Evolutionary conservation across 2,113 vertebrate genomes (phyloP).

Genomic region (Pristiophorus japonicus): DNA sequence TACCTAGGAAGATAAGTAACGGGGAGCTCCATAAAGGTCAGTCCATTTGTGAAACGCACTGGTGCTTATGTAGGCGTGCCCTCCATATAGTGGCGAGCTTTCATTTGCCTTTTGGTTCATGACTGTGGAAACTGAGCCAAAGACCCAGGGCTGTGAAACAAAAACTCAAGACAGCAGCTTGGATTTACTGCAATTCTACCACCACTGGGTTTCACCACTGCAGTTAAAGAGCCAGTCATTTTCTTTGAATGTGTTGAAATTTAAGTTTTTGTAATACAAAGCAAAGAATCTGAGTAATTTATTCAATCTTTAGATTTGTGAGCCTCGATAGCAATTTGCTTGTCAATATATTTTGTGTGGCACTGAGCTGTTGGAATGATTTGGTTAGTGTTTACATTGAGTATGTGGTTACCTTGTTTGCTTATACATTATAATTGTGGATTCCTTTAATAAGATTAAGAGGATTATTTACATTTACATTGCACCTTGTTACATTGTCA

Average conservation of each 20-base stretch:
- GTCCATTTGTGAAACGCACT: neutral
- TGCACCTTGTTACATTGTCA: neutral
- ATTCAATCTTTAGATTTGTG: neutral
- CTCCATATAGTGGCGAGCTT: neutral
- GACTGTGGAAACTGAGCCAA: constrained; percentile 8
- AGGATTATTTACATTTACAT: neutral
- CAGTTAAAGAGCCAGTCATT: neutral
- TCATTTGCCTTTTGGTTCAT: neutral
- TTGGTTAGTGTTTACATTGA: neutral
- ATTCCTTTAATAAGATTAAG: neutral
- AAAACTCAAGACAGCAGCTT: neutral
- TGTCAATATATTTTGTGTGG: neutral
- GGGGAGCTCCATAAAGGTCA: neutral
- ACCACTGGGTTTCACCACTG: neutral
- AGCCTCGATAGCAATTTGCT: neutral
- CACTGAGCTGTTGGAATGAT: neutral
- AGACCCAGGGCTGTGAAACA: constrained; percentile 3
- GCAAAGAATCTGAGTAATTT: neutral
- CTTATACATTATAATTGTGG: neutral
- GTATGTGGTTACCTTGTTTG: neutral
- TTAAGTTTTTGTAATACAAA: neutral
- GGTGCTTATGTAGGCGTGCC: neutral
- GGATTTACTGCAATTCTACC: neutral
- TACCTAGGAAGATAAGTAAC: constrained; percentile 14
- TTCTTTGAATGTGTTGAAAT: neutral